Base-by-base conservation (phyloP, 2,113 vertebrate genomes). In the Takifugu flavidus region DNA sequence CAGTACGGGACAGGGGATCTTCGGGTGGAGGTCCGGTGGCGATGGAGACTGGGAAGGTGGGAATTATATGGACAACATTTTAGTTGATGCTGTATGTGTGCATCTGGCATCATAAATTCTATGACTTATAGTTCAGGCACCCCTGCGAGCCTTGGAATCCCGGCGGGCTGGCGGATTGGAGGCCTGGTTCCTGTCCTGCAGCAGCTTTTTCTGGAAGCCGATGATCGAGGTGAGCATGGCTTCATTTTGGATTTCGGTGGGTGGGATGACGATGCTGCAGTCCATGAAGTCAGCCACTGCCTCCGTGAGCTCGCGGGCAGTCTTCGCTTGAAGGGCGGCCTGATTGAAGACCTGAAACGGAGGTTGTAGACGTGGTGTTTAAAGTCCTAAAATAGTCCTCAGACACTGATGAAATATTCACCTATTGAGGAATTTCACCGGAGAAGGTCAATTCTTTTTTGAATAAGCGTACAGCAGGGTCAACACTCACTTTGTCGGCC, bases 191-290 rank as follows among this genome's bases (percentile, higher is more conserved):
- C 93, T 91, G 54, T 88, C 92, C 4, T 91, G 87, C 39, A 98
- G 87, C n/a, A 99, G 77, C 62, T 92, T 90, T 25, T 77, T 92
- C 87, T 98, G 96, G 80, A 95, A 92, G 0, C 87, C 90, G 14
- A 96, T 89, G 75, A 99, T 87, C 1, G 88, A 79, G 4, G 69
- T 85, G 53, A 98, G 92, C 63, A 87, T 90, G 14, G 89, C 84
- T 81, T 95, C 92, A 0, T 70, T 86, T 52, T 89, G 91, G 43
- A 80, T 78, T 13, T 96, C 94, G 0, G 79, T 86, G 51, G 96
- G 96, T 0, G 95, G 95, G 78, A 98, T 87, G 60, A 98, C 94
- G 0, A 98, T 91, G 88, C 95, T 94, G 86, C 91, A 93, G 56
- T 95, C 94, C 86, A 96, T 86, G 70, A 98, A 98, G 46, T 82